phyloP scores from a whole-genome alignment of 2,797 vertebrate species.

The Glossophaga mutica region DNA sequence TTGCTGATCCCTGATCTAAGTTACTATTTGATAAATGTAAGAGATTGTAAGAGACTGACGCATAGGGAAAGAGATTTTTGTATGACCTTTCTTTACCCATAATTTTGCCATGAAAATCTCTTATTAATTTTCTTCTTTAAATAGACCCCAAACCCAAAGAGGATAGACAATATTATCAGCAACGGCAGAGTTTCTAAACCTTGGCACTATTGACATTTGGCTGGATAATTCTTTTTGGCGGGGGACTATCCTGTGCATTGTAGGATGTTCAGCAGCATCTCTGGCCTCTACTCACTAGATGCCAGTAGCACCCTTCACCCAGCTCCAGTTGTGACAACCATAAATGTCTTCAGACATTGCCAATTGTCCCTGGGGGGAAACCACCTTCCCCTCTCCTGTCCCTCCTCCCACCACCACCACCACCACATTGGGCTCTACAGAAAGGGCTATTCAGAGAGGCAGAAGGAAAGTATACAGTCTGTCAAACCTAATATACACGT shows the following conservation, averaged over 20 bases:
- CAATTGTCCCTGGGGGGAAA: background rate
- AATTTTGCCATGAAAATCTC: conserved; percentile 16
- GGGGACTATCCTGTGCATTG: background rate
- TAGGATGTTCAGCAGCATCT: background rate
- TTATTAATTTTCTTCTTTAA: background rate
- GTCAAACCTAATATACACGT: background rate
- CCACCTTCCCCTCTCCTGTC: background rate
- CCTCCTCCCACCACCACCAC: too few species aligned
- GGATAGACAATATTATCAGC: background rate
- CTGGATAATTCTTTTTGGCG: background rate
- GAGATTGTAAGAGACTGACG: background rate
- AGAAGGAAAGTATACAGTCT: background rate
- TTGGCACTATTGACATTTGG: background rate
- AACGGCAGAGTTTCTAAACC: background rate
- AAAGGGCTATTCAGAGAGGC: background rate
- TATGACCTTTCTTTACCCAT: background rate
- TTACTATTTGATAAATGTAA: background rate
- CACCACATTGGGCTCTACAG: background rate
- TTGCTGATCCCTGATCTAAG: background rate
- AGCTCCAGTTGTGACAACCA: background rate
- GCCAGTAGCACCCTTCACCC: background rate
- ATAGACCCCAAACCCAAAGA: background rate
- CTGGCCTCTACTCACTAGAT: background rate
- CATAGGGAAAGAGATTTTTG: background rate
- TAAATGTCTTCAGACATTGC: conserved; percentile 4